phyloP scores from a whole-genome alignment of 2,888 invertebrate genomes.

The Venusia cambrica region DNA sequence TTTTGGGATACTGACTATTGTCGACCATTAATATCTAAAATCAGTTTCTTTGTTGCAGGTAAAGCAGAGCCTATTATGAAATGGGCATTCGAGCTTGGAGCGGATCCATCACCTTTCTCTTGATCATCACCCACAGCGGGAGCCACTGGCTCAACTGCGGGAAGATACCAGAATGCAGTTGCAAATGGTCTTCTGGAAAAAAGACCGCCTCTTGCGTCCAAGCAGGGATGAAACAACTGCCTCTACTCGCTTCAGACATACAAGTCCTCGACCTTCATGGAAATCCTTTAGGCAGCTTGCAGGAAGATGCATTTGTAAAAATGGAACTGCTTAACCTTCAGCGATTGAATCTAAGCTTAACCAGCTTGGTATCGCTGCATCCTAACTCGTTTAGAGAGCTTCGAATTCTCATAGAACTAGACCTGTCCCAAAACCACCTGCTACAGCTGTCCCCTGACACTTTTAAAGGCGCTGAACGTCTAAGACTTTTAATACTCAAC shows the following conservation, averaged over 20 bases:
- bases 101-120: slow-evolving; percentile 49
- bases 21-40: too few species aligned
- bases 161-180: slow-evolving; percentile 85
- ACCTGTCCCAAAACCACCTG: slow-evolving; percentile 90
- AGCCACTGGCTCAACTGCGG: slow-evolving; percentile 93
- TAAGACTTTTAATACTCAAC: slow-evolving; percentile 88
- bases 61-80: slow-evolving; percentile 51
- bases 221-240: slow-evolving; percentile 87
- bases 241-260: slow-evolving; percentile 77
- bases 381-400: slow-evolving; percentile 91
- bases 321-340: slow-evolving; percentile 91
- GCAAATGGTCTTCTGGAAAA: slow-evolving; percentile 96
- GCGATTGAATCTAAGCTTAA: slow-evolving; percentile 88
- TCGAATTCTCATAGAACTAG: slow-evolving; percentile 91
- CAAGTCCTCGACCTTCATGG: slow-evolving; percentile 89
- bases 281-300: slow-evolving; percentile 87
- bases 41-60: slow-evolving; percentile 63
- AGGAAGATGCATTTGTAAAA: slow-evolving; percentile 88
- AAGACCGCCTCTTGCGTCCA: slow-evolving; percentile 92
- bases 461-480: slow-evolving; percentile 90
- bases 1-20: too few species aligned
- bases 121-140: slow-evolving; percentile 52
- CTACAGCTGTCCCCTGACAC: slow-evolving; percentile 87
- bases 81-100: slow-evolving; percentile 65
- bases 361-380: slow-evolving; percentile 87